These are phyloP conservation scores for Phymatocera aterrima DNA, from an alignment of 2,888 invertebrate species.

Conservation along the genomic window DNA sequence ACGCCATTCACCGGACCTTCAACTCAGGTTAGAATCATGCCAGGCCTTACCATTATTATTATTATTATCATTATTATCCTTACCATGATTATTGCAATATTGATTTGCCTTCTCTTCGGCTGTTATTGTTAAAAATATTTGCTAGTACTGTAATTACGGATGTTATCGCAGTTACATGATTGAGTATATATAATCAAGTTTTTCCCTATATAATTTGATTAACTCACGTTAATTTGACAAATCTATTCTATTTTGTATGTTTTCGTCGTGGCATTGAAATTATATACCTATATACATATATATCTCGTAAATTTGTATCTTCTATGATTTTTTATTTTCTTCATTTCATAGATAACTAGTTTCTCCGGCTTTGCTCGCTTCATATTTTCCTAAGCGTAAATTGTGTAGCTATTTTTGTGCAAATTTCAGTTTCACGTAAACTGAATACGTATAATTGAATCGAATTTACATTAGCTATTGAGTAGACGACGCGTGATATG, in stretches of 20 bases:
- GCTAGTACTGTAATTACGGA: constrained; percentile 9
- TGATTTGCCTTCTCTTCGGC: neutral
- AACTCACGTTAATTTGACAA: neutral
- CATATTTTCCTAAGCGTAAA: constrained; percentile 25
- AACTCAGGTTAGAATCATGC: constrained; percentile 71
- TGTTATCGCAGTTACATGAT: neutral
- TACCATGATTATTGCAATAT: neutral
- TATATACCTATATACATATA: neutral
- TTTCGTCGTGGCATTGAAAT: neutral
- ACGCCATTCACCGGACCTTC: constrained; percentile 70
- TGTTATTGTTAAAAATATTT: neutral
- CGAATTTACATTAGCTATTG: neutral
- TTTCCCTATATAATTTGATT: neutral
- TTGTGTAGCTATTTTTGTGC: constrained; percentile 21
- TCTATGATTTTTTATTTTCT: neutral
- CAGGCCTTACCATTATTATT: constrained; percentile 53
- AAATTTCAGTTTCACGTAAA: neutral
- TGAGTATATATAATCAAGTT: neutral
- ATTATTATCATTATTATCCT: neutral
- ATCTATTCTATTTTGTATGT: neutral
- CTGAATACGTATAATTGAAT: neutral
- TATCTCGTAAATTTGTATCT: neutral
- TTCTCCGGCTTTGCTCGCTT: constrained; percentile 39
- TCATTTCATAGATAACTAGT: neutral
- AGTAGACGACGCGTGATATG: neutral